phyloP scores from a whole-genome alignment of 1,140 invertebrate species.

The Ooceraea biroi region DNA sequence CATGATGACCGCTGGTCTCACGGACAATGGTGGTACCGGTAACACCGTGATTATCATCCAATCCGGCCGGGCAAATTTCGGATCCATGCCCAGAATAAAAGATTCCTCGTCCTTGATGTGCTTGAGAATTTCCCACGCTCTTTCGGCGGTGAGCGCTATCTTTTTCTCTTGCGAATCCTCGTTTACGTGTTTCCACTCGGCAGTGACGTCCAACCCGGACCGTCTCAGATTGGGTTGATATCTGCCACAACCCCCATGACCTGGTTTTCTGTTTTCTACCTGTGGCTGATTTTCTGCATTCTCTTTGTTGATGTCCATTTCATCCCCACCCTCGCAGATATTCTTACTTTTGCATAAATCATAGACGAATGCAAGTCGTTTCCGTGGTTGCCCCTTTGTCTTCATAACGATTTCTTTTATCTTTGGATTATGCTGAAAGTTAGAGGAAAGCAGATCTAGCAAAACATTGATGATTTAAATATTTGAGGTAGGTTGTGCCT shows the following conservation, averaged over 20 bases:
- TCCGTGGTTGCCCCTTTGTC: conserved; percentile 98
- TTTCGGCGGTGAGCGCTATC: conserved; percentile 96
- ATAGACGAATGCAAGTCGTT: conserved; percentile 97
- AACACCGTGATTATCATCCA: conserved; percentile 99
- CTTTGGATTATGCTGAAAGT: conserved; percentile 94
- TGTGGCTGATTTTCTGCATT: conserved; percentile 86
- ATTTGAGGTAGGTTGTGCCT: neutral
- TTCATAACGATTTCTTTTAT: conserved; percentile 99
- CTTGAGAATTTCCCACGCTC: conserved; percentile 98
- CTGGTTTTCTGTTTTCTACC: conserved; percentile 90
- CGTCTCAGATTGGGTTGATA: conserved; percentile 97
- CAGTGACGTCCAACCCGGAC: conserved; percentile 95
- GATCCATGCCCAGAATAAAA: conserved; percentile 97
- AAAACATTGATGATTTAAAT: neutral
- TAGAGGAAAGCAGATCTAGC: conserved; percentile 7
- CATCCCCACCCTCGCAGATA: conserved; percentile 99
- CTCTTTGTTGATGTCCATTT: conserved; percentile 96
- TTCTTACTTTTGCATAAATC: conserved; percentile 99
- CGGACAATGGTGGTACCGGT: conserved; percentile 97
- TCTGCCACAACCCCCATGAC: conserved; percentile 98
- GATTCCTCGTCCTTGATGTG: conserved; percentile 99
- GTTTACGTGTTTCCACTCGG: conserved; percentile 99
- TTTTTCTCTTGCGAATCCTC: conserved; percentile 99
- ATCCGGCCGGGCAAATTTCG: conserved; percentile 98
- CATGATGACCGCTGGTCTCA: conserved; percentile 99